These are phyloP conservation scores for Xestia ashworthii DNA, from an alignment of 2,888 invertebrate species.

Conservation along the genomic window DNA sequence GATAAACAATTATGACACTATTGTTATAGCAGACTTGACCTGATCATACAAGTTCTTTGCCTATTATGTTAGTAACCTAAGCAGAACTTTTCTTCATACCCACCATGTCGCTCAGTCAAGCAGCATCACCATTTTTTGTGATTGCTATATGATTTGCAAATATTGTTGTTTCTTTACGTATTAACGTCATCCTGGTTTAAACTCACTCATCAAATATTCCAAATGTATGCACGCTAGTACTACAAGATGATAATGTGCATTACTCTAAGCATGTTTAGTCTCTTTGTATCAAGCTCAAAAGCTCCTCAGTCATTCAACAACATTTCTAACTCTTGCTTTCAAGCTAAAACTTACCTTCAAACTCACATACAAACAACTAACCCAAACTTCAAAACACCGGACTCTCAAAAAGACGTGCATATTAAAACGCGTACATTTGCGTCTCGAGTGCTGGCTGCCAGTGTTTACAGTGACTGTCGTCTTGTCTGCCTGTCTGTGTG, in stretches of 20 bases:
- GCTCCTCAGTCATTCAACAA: neutral
- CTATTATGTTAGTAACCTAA: neutral
- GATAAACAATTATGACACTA: too few species aligned
- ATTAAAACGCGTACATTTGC: constrained; percentile 53
- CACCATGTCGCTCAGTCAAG: neutral
- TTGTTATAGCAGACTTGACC: too few species aligned
- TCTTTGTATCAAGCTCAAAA: neutral
- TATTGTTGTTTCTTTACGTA: neutral
- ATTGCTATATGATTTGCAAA: neutral
- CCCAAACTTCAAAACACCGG: constrained; percentile 30
- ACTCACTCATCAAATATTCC: neutral
- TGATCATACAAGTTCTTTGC: too few species aligned
- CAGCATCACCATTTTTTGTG: neutral
- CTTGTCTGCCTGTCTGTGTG: constrained; percentile 31
- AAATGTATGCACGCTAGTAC: neutral
- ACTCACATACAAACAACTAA: constrained; percentile 14
- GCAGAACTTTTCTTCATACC: neutral
- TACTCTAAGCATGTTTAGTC: neutral
- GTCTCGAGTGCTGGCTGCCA: constrained; percentile 52
- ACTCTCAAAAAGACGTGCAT: constrained; percentile 53
- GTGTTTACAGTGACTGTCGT: constrained; percentile 58
- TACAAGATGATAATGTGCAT: neutral
- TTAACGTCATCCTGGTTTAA: neutral
- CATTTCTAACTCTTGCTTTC: neutral
- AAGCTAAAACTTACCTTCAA: constrained; percentile 13